phyloP scores from a whole-genome alignment of 2,113 vertebrate species.

The Rhizomys pruinosus region DNA sequence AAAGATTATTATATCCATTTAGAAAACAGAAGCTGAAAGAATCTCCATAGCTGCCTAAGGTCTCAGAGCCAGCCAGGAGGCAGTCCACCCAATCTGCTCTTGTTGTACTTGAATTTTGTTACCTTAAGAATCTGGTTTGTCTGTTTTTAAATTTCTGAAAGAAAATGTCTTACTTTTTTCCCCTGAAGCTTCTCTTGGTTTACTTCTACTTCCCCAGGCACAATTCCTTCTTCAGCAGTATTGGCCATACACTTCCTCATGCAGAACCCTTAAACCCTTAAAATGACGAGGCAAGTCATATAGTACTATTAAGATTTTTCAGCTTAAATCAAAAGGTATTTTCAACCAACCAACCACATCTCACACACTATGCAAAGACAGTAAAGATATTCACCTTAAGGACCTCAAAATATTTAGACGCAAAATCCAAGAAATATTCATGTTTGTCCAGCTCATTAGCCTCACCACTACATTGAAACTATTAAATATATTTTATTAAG shows the following conservation, averaged over 20 bases:
- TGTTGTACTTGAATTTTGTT: background rate
- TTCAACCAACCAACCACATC: background rate
- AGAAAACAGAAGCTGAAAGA: background rate
- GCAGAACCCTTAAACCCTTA: background rate
- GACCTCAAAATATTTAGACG: background rate
- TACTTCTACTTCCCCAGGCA: background rate
- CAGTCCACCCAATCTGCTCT: background rate
- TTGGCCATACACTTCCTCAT: background rate
- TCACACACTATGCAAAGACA: background rate
- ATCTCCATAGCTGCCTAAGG: background rate
- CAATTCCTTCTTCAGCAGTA: background rate
- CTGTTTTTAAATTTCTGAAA: background rate
- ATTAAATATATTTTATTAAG: background rate
- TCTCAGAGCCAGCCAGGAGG: background rate
- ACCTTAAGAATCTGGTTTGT: background rate
- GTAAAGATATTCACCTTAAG: background rate
- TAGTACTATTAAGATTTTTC: background rate
- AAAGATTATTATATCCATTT: background rate
- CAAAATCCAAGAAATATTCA: background rate
- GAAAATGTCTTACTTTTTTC: background rate
- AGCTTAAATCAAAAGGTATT: too few species aligned
- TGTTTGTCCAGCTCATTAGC: background rate
- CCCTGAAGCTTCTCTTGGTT: background rate
- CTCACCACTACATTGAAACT: background rate
- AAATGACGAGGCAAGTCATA: background rate